A percentile compares a stretch with the other conserved stretches of the same genome.
These are phyloP conservation scores for Thereva nobilitata DNA, from an alignment of 2,888 invertebrate species.

Conservation along the genomic window DNA sequence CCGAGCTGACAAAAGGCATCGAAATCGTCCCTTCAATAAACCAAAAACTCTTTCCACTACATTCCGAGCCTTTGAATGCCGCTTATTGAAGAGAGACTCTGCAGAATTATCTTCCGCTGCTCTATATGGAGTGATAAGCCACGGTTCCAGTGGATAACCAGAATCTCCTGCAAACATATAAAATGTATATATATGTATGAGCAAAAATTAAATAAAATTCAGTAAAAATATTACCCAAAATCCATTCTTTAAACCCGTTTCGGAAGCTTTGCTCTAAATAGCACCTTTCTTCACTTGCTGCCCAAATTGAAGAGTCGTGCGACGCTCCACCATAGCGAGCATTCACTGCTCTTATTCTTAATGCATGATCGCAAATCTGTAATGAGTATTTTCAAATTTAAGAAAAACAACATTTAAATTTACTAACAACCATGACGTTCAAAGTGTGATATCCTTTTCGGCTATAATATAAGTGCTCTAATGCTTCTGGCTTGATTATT, in stretches of 20 bases:
- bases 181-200: not conserved
- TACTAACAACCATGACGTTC: not conserved
- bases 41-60: slow-evolving; percentile 7
- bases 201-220: not conserved
- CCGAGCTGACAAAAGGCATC: no score
- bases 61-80: slow-evolving; percentile 4
- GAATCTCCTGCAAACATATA: slow-evolving; percentile 4
- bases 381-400: not conserved
- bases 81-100: not conserved
- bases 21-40: no score
- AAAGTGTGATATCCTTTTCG: not conserved
- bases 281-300: not conserved
- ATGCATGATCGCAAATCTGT: not conserved
- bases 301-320: not conserved
- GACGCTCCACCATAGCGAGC: slow-evolving; percentile 6
- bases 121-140: slow-evolving; percentile 16
- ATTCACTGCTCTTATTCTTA: not conserved
- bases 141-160: not conserved
- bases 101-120: not conserved
- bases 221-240: not conserved
- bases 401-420: not conserved
- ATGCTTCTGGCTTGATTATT: not conserved
- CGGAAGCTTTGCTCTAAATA: not conserved
- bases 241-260: not conserved
- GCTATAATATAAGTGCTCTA: not conserved